Evolutionary conservation across 2,113 vertebrate species (phyloP).

Genomic region (Leucosticte australis): DNA sequence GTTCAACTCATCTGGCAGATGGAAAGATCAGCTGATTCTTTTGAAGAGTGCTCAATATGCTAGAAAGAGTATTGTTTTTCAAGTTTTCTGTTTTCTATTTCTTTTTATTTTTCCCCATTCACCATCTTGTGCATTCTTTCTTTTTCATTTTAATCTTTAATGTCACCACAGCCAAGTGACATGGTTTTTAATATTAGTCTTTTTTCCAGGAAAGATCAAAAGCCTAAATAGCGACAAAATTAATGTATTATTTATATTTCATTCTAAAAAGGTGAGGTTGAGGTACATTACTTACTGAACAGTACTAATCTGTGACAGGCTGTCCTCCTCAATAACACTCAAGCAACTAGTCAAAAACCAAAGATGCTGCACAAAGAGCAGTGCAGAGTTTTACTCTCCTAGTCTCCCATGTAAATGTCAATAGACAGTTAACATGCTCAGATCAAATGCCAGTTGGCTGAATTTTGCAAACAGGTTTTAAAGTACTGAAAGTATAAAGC

Average conservation of each 20-base stretch:
- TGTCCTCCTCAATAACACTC: constrained; percentile 42
- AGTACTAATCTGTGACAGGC: constrained; percentile 20
- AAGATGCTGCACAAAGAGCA: background rate
- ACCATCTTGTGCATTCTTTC: background rate
- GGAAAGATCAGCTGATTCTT: background rate
- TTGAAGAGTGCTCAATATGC: background rate
- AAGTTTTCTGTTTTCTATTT: background rate
- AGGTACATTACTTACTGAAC: constrained; percentile 25
- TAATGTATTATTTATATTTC: constrained; percentile 56
- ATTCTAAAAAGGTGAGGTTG: background rate
- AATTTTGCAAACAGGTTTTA: constrained; percentile 23
- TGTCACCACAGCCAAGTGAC: background rate
- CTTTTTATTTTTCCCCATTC: rapidly evolving
- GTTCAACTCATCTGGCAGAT: background rate
- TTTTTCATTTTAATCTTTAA: background rate
- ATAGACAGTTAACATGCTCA: background rate
- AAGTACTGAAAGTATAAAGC: background rate
- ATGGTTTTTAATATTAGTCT: constrained; percentile 27
- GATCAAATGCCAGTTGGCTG: background rate
- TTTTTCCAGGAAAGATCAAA: constrained; percentile 55
- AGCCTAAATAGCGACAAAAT: background rate
- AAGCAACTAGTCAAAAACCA: constrained; percentile 1
- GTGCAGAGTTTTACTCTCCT: background rate
- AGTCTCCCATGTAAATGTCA: background rate
- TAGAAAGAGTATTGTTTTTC: background rate